Evolutionary conservation across 2,888 invertebrate genomes (phyloP), one percentile per base, ranked within the genome.

Genomic region (Phengaris arion): DNA sequence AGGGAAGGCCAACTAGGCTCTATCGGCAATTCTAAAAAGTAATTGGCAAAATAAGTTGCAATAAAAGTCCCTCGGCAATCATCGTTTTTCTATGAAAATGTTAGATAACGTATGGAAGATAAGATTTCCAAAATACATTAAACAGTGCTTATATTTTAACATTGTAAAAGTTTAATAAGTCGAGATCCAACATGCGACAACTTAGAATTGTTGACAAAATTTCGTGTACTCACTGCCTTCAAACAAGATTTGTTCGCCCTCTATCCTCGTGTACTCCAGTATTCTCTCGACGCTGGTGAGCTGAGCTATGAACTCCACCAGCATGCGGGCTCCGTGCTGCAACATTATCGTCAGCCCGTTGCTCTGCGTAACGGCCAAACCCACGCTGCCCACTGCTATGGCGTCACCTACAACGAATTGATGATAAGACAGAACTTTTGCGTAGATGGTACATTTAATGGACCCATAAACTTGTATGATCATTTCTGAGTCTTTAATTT

Each of bases 211-310:
- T 87, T n/a, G 6, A 8, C 15, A 13, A 48, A n/a, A 46, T 8
- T 69, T 46, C 8, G 8, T n/a, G 48, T 15, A 69, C 92, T 88
- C 55, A 93, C 93, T 81, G 82, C 92, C 93, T 81, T 91, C 84
- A 76, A 90, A 90, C 3, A 95, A 92, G 81, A 95, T 94, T 6
- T 89, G 84, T 81, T 96, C 96, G 0, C 94, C 91, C 2, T 94
- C 91, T n/a, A 98, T 91, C 35, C 94, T 91, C 1, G 96, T 95
- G 87, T 98, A 98, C 83, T 98, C 97, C 10, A 97, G 86, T 0
- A 98, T 96, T 80, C 98, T 93, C 90, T 98, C 98, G 0, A 98
- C 98, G 4, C 96, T 96, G 85, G 96, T 96, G 85, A 97, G 94
- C 82, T 96, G 96, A 77, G 96, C 97, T 7, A 96, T 93, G 76